These are phyloP conservation scores for Natrix natrix DNA, from an alignment of 2,797 vertebrate genomes.

Conservation along the genomic window DNA sequence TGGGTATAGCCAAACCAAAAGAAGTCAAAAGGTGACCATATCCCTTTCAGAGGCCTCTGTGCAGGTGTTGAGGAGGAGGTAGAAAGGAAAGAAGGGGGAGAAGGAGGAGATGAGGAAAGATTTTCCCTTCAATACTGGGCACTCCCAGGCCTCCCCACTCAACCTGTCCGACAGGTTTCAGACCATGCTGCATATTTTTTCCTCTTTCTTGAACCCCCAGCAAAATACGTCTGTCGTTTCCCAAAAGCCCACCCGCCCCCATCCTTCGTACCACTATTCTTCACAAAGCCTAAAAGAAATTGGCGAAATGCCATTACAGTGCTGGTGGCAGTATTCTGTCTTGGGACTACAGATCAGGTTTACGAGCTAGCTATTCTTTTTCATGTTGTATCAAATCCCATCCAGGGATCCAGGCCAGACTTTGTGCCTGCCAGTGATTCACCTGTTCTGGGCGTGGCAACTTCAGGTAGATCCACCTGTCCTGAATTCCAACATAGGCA, in stretches of 20 bases:
- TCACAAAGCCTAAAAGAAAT: not conserved
- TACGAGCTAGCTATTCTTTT: not conserved
- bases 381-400: not conserved
- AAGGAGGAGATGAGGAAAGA: not conserved
- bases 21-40: not conserved
- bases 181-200: slow-evolving; percentile 18
- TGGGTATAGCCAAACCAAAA: not conserved
- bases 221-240: not conserved
- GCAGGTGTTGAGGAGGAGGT: slow-evolving; percentile 17
- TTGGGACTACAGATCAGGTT: not conserved
- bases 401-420: slow-evolving; percentile 50
- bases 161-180: slow-evolving; percentile 67
- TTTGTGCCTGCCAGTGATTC: slow-evolving; percentile 59
- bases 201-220: slow-evolving; percentile 54
- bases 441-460: slow-evolving; percentile 62
- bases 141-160: slow-evolving; percentile 31
- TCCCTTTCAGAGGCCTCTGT: slow-evolving; percentile 18
- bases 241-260: not conserved
- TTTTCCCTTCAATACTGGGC: slow-evolving; percentile 39
- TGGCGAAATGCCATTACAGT: not conserved
- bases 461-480: slow-evolving; percentile 63
- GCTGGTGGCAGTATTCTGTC: not conserved
- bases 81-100: not conserved
- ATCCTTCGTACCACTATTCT: not conserved
- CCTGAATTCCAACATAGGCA: slow-evolving; percentile 52